Evolutionary conservation across 2,888 invertebrate species (phyloP), one percentile per base, ranked within the genome.

Genomic region (Cephus nigrinus): DNA sequence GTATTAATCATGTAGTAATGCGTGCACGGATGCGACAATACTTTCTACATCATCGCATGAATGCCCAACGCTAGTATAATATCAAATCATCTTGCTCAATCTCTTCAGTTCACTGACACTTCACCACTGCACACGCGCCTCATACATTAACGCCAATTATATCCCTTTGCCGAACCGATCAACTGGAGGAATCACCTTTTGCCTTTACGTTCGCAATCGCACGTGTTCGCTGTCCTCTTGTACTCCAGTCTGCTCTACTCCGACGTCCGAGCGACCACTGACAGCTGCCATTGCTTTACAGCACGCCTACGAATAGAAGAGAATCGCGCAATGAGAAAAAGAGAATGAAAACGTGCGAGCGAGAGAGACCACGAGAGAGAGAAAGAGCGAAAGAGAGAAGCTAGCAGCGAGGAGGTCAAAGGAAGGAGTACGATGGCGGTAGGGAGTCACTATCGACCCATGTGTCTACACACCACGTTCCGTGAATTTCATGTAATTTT

Each of bases 191-290:
- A 55, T 4, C 55, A 55, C n/a, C 15, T 78, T 55, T 30, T 55
- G 31, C 55, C 68, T 35, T 32, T 23, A 32, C 32, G 36, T 55
- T 40, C 68, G 55, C 75, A 55, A 55, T 55, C 40, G 23, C 40
- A 55, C 40, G 40, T 55, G 40, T 30, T 55, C 68, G 75, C 31
- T 12, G 11, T 74, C 74, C 40, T 74, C 40, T n/a, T 76, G 80
- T 80, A 55, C 40, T 55, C 40, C 40, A 15, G 23, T 1, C 5
- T 23, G 23, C 23, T 55, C 40, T 84, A 84, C 86, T 85, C 81
- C 80, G 84, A 83, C 84, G 87, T 86, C 85, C 86, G 87, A 87
- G 84, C 88, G 88, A 86, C 90, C 88, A 89, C 90, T 90, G 89
- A 86, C 87, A 85, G 88, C 88, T 86, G 81, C 86, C 84, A 32